Conservation (phyloP, 2,888 invertebrate genomes). For the Diogma glabrata region DNA sequence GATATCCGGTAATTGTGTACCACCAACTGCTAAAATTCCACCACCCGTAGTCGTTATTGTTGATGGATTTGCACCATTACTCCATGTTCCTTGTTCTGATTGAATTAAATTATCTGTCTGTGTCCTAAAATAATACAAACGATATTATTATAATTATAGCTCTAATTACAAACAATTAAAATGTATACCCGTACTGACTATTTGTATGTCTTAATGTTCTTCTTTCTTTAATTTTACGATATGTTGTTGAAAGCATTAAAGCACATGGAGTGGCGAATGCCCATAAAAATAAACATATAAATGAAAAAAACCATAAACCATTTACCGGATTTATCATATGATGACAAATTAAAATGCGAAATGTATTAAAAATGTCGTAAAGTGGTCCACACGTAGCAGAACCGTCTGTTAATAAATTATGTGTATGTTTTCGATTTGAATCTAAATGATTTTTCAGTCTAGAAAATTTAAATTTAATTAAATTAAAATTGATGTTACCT, state of each 20-base stretch:
- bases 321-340: constrained; percentile 39
- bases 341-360: constrained; percentile 41
- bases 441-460: constrained; percentile 54
- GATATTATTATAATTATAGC: constrained; percentile 7
- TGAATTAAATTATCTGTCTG: constrained; percentile 19
- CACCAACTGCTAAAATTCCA: neutral
- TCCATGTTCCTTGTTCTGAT: constrained; percentile 21
- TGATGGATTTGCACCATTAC: neutral
- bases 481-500: constrained; percentile 7
- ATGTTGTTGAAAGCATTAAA: constrained; percentile 41
- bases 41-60: neutral
- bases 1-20: neutral
- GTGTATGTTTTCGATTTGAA: constrained; percentile 54
- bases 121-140: constrained; percentile 16
- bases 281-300: constrained; percentile 45
- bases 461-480: neutral
- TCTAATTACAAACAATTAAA: constrained; percentile 2
- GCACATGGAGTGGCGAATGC: constrained; percentile 49
- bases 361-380: constrained; percentile 55
- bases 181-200: constrained; percentile 22
- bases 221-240: constrained; percentile 26
- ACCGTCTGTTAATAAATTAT: constrained; percentile 47
- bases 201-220: constrained; percentile 15
- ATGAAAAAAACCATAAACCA: constrained; percentile 57
- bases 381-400: constrained; percentile 61